phyloP scores from a whole-genome alignment of 2,888 invertebrate species.

The Periphyllus acericola region DNA sequence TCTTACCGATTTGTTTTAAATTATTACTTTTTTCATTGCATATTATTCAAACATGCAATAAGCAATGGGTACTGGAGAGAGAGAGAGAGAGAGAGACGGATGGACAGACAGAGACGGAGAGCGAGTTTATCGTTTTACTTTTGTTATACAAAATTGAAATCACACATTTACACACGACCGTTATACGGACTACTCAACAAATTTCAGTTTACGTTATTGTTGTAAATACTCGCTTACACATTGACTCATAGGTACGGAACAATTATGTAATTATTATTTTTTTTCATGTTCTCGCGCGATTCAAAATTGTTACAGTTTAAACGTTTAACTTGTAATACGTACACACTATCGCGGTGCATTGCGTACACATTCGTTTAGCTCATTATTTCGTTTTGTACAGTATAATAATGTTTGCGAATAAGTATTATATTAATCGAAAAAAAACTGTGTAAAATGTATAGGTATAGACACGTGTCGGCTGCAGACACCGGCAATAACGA shows the following conservation, averaged over 20 bases:
- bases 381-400: neutral
- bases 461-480: no score
- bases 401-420: no score
- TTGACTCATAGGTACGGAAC: neutral
- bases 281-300: neutral
- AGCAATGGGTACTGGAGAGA: no score
- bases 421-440: no score
- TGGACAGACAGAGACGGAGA: no score
- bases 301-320: neutral
- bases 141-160: slow-evolving; percentile 16
- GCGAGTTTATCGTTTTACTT: neutral
- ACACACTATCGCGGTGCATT: neutral
- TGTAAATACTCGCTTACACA: neutral
- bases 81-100: no score
- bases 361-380: neutral
- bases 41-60: neutral
- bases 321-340: no score
- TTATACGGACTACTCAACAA: neutral
- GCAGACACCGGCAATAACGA: no score
- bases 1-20: neutral
- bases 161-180: neutral
- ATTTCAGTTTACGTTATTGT: neutral
- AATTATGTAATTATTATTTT: slow-evolving; percentile 28
- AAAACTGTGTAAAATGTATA: no score
- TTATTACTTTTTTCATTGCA: neutral